Base-by-base conservation (phyloP, 2,888 invertebrate species). In the Iselma pallidipennis region DNA sequence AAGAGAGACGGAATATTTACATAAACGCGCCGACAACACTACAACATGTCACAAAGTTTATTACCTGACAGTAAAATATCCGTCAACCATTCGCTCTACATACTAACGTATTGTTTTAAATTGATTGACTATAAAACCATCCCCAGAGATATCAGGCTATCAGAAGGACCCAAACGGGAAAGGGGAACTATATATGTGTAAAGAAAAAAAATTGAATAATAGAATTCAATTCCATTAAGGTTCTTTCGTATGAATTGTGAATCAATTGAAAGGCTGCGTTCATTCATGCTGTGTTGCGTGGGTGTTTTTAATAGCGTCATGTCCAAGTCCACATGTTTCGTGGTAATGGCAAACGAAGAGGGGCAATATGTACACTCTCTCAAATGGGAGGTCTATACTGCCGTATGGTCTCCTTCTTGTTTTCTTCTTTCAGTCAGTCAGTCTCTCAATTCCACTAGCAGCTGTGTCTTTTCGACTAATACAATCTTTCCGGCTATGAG, bases 241-340 rank as follows among this genome's bases (percentile, higher is more conserved):
- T 7, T 10, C 5, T 45, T 45, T 45, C 45, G 3, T 4, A 45
- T 55, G 56, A 62, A 57, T 49, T 55, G 54, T 62, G 62, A 62
- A 62, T 62, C 62, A 62, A 62, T 62, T 62, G 58, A 53, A 54
- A 21, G 21, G 31, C 54, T 50, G 31, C 57, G 55, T 62, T 62
- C 62, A 62, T 62, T 62, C 62, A 62, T 62, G 58, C 57, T 55
- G 62, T 45, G 55, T 55, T 31, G 62, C 31, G 62, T 62, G 57
- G 62, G 62, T 58, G 62, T 58, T 55, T 56, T 57, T 55, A 55
- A 62, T 54, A 51, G 62, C 42, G 28, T 16, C 51, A 49, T 54
- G 49, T 55, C 49, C 58, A 58, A 45, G 19, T 45, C 21, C 45
- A 45, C 45, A 45, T 45, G 42, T 16, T 42, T 9, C 3, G 16